phyloP scores from a whole-genome alignment of 2,888 invertebrate species.

The Tiliacea citrago region DNA sequence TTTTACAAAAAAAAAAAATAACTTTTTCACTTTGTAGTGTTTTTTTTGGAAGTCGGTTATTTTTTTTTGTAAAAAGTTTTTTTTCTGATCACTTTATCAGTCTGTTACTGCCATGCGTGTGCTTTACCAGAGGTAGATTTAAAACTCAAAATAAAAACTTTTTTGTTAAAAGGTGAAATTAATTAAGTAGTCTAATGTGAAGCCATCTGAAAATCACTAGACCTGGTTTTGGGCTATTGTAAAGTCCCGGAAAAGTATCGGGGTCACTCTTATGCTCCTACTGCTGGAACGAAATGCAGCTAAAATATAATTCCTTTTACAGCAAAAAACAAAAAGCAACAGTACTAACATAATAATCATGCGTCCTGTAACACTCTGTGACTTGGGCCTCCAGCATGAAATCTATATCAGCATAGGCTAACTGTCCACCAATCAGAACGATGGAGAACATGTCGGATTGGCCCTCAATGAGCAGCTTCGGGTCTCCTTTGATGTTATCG shows the following conservation, averaged over 20 bases:
- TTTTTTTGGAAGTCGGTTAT: too few species aligned
- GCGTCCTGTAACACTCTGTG: constrained; percentile 76
- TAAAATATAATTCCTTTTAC: background rate
- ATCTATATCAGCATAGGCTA: constrained; percentile 72
- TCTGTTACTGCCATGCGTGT: background rate
- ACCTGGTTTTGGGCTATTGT: too few species aligned
- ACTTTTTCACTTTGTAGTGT: too few species aligned
- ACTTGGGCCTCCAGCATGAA: constrained; percentile 77
- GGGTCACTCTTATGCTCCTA: background rate
- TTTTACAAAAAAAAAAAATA: too few species aligned
- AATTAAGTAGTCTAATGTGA: background rate
- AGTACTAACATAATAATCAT: constrained; percentile 80
- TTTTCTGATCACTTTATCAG: background rate
- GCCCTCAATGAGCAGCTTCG: constrained; percentile 74
- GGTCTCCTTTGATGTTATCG: constrained; percentile 75
- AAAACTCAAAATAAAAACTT: background rate
- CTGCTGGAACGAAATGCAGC: background rate
- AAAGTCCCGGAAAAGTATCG: too few species aligned
- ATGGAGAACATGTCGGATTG: constrained; percentile 77
- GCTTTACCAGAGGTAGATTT: background rate
- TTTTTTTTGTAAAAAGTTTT: too few species aligned
- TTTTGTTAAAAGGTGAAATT: background rate
- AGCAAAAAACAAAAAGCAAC: background rate
- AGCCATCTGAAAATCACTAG: background rate
- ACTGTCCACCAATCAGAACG: constrained; percentile 75